A percentile compares a stretch with the other conserved stretches of the same genome.
Evolutionary conservation across 1,140 invertebrate species (phyloP).

Genomic region (Papilio helenus): DNA sequence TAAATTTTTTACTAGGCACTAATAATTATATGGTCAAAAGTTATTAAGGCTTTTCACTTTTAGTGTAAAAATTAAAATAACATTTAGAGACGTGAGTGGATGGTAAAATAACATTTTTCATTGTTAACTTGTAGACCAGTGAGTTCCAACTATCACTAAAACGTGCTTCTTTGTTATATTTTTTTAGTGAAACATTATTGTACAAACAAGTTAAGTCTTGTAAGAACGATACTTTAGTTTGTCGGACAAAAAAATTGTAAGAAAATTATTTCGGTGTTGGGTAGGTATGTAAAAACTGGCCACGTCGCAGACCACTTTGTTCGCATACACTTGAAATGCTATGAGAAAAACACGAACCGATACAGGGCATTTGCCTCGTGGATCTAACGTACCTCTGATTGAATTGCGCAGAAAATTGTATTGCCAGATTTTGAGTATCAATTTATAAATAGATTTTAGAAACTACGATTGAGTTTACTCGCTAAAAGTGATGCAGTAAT

Average conservation of each 20-base stretch:
- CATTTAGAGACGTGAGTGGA: background rate
- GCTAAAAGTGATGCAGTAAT: background rate
- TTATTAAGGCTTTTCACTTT: background rate
- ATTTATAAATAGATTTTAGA: background rate
- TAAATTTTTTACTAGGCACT: background rate
- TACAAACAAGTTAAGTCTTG: conserved; percentile 1
- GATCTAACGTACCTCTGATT: background rate
- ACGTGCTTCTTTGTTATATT: background rate
- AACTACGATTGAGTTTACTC: background rate
- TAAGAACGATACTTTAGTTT: background rate
- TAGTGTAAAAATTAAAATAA: background rate
- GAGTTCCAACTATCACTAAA: background rate
- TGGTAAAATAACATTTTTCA: background rate
- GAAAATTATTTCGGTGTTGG: background rate
- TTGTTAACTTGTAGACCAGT: background rate
- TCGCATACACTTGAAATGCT: background rate
- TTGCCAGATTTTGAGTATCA: background rate
- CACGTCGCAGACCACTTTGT: background rate
- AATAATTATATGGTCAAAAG: too few species aligned
- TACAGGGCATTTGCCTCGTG: conserved; percentile 10
- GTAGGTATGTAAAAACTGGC: background rate
- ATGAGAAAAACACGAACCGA: background rate
- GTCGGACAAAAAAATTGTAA: background rate
- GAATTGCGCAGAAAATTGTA: conserved; percentile 2
- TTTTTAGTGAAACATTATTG: background rate